Evolutionary conservation across 2,888 invertebrate genomes (phyloP).

Genomic region (Spodoptera picta): DNA sequence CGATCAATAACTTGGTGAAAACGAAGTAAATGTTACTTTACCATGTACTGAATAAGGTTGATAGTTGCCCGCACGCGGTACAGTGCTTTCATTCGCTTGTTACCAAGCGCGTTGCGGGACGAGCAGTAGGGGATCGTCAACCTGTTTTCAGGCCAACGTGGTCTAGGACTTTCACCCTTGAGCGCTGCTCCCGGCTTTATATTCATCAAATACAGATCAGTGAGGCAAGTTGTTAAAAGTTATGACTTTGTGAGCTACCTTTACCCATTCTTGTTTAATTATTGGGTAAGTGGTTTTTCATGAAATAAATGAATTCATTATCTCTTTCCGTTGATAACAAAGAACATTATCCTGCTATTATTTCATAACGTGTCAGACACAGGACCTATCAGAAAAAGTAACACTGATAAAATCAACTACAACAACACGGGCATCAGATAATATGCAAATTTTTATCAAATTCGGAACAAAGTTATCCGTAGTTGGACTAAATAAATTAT

Average conservation of each 20-base stretch:
- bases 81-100: constrained; percentile 81
- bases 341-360: constrained; percentile 2
- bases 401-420: constrained; percentile 10
- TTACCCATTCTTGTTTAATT: not conserved
- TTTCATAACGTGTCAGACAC: not conserved
- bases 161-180: constrained; percentile 77
- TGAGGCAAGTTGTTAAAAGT: constrained; percentile 11
- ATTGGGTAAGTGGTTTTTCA: constrained; percentile 8
- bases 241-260: constrained; percentile 4
- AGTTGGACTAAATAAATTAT: constrained; percentile 36
- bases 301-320: constrained; percentile 14
- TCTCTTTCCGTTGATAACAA: constrained; percentile 10
- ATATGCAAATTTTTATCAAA: constrained; percentile 24
- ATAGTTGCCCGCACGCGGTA: constrained; percentile 41
- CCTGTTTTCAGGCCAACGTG: constrained; percentile 82
- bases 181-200: constrained; percentile 31
- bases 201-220: constrained; percentile 20
- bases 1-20: constrained; percentile 80
- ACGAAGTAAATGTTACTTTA: constrained; percentile 53
- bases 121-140: constrained; percentile 76
- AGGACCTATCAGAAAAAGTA: constrained; percentile 3
- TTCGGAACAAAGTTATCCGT: constrained; percentile 25
- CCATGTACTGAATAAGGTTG: not conserved
- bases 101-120: constrained; percentile 79
- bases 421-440: constrained; percentile 17